Conservation (phyloP, 1,140 invertebrate species). For the Temnothorax nylanderi region DNA sequence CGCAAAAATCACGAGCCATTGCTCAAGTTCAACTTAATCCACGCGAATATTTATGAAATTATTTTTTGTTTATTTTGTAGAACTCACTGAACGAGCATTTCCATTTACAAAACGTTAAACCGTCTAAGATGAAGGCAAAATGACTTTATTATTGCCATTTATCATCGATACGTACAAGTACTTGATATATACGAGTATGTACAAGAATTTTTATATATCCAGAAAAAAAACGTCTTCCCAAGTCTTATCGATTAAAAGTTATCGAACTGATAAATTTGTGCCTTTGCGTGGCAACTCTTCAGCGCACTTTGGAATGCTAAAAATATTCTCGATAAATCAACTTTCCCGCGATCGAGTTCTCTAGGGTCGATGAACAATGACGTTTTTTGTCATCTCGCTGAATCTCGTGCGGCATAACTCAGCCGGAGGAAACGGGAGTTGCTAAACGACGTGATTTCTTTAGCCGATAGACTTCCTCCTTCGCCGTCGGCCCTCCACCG, state of each 20-base stretch:
- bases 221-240: neutral
- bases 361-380: neutral
- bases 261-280: neutral
- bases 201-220: neutral
- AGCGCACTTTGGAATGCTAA: neutral
- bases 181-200: neutral
- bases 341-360: neutral
- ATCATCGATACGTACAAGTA: neutral
- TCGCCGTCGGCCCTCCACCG: constrained; percentile 3
- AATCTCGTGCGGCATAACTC: neutral
- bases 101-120: neutral
- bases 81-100: neutral
- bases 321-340: constrained; percentile 18
- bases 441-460: constrained; percentile 32
- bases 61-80: constrained; percentile 2
- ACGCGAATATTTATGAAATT: neutral
- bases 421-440: neutral
- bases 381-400: neutral
- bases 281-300: too few species aligned
- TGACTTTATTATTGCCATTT: neutral
- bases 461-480: constrained; percentile 29
- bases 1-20: neutral
- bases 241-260: constrained; percentile 1
- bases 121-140: neutral
- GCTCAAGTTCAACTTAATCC: constrained; percentile 19